Base-by-base conservation (phyloP, 2,797 vertebrate species). In the Anguilla marmorata region DNA sequence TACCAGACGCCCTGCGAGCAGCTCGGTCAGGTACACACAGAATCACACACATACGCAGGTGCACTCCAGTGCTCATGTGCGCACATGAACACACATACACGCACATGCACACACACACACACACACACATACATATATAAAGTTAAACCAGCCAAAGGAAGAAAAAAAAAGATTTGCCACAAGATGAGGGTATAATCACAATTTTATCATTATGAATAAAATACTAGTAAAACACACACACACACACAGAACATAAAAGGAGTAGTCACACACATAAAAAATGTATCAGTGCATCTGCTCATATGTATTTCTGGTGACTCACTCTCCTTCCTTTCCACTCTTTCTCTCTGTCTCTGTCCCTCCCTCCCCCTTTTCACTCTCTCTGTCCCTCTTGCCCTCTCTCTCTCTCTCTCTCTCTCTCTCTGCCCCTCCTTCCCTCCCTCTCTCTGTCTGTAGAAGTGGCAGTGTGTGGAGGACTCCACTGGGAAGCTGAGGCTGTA, bases 1-100 rank as follows among this genome's bases (percentile, higher is more conserved):
- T 99, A 98, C 93, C 97, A 99, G 94, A 98, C 97, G 0, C 96
- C 98, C 19, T 99, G 98, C 79, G 97, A 98, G 91, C 98, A 99
- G 92, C 96, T 97, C 89, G 98, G 98, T 85, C 98, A 99, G 98
- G 98, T 99, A 92, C 54, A 50, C 58, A 48, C 19, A 83, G 2
- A 83, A 79, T 45, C 2, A 19, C 27, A 50, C 56, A 16, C 79
- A 9, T 21, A 12, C 45, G 50, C 16, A 12, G 8, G n/a, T n/a
- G 9, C 45, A 54, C 45, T 85, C 83, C 84, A 14, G 56, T n/a
- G 27, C 66, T n/a, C 24, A 27, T n/a, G n/a, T 58, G 6, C 41
- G 24, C 6, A 82, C 76, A 87, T 37, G 33, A 2, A 19, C 37
- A 50, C 37, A n/a, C 41, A n/a, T 3, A 19, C 74, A 19, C 33